phyloP scores from a whole-genome alignment of 1,140 invertebrate genomes.

The Arctopsyche grandis region DNA sequence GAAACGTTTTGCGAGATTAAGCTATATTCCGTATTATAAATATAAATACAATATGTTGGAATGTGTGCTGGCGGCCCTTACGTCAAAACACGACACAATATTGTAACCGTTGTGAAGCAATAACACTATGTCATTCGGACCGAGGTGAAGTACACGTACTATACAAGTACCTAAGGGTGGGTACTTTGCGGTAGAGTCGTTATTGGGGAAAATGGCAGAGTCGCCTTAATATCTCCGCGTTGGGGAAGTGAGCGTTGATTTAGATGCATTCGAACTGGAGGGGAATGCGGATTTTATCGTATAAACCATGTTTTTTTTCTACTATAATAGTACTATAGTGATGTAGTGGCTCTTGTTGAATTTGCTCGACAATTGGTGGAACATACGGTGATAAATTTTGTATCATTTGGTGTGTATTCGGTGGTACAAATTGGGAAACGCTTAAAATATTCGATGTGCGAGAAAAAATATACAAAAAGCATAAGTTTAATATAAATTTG shows the following conservation, averaged over 20 bases:
- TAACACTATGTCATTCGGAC: slow-evolving; percentile 51
- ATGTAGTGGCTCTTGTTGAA: no score
- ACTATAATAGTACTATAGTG: no score
- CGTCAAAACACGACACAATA: slow-evolving; percentile 54
- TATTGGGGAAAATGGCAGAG: background rate
- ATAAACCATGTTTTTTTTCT: no score
- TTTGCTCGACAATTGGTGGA: no score
- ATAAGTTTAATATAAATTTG: no score
- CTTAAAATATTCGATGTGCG: no score
- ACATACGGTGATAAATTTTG: no score
- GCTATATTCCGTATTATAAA: slow-evolving; percentile 26
- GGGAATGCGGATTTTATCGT: background rate
- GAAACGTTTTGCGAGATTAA: slow-evolving; percentile 37
- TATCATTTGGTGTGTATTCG: no score
- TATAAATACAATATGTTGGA: background rate
- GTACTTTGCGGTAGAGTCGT: background rate
- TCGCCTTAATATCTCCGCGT: background rate
- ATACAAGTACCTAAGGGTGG: background rate
- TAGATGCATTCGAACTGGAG: background rate
- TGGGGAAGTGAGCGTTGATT: slow-evolving; percentile 2
- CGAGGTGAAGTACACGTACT: slow-evolving; percentile 11
- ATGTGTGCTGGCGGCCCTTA: background rate
- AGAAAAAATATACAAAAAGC: no score
- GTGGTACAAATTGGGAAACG: no score
- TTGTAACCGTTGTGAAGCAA: slow-evolving; percentile 47